Base-by-base conservation (phyloP, 2,797 vertebrate genomes). In the Falco peregrinus region DNA sequence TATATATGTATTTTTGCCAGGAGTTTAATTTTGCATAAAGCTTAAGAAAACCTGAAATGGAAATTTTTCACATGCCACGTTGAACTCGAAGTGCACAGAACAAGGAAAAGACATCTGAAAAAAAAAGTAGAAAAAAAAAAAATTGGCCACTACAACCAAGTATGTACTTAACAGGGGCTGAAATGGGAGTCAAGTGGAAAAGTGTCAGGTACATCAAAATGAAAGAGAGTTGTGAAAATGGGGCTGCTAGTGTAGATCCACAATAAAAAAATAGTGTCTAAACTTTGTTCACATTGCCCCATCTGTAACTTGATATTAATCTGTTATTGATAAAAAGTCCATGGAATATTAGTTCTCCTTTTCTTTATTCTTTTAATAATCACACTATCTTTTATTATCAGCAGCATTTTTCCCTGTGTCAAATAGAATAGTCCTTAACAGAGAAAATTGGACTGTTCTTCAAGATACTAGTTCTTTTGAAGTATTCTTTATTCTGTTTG, bases 11-110 rank as follows among this genome's bases (percentile, higher is more conserved):
- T 91, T 93, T 95, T 95, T 93, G 73, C 87, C 86, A 93, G 59
- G 70, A 93, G 76, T 87, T 75, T 83, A 65, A 91, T 93, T 96
- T 94, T 83, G 82, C 60, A 51, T 64, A 60, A 90, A 86, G 78
- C 87, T 86, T 60, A 87, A 84, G 84, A 95, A 95, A 87, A 89
- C 80, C 87, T 93, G 94, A 87, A 93, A 95, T 87, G 76, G 94
- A 96, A 96, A 83, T 88, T 95, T 95, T 95, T 97, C 73, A 86
- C 73, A 73, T 96, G 94, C 96, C 93, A 96, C 51, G 35, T 93
- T 94, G 91, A 95, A 93, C 86, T 90, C 7, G 1, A 92, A 91
- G 86, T 54, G 81, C 71, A 89, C 29, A 76, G 91, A 96, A 96
- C 84, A 96, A 91, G 95, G 78, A 85, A 93, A 92, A 94, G 87